Evolutionary conservation across 1,140 invertebrate genomes (phyloP), one percentile per base, ranked within the genome.

Genomic region (Chymomyza costata): DNA sequence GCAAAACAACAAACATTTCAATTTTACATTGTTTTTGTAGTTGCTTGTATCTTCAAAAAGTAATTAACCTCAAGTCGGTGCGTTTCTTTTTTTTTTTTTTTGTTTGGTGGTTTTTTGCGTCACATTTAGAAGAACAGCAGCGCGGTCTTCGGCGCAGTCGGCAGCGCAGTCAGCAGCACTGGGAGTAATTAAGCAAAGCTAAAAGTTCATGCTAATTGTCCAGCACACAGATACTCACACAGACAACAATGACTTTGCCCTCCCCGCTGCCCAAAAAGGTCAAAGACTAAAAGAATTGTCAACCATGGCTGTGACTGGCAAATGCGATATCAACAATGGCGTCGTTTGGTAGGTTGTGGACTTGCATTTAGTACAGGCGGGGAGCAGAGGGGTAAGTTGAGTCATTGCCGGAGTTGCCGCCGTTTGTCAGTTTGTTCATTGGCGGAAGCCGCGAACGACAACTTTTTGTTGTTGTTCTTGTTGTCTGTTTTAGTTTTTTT

Each of bases 201-300:
- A 80, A 78, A 78, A 78, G 67, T 78, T 78, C 71, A 78, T 78
- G 71, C 80, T 78, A 78, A 78, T 78, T 78, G 71, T 80, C 71
- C 71, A 63, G 50, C 45, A 45, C 19, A 61, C 14, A 17, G 11
- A 7, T 2, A 41, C 31, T 5, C 32, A 28, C 19, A 45, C 15
- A 51, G 35, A 37, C 45, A 34, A 34, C 61, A 65, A 73, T 62
- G 5, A 28, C 25, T 73, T 58, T 66, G 53, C 32, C 59, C 28
- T n/a, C n/a, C n/a, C n/a, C n/a, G n/a, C n/a, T n/a, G n/a, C n/a
- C n/a, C n/a, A 35, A 34, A 78, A 71, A 78, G 71, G 71, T 78
- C 71, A 78, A 78, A 78, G 71, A 78, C 73, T 78, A 78, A 78
- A 53, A 78, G 71, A 78, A 78, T 80, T 78, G 71, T 78, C 71